These are phyloP conservation scores for Myotis davidii DNA, from an alignment of 2,113 vertebrate genomes.

Conservation along the genomic window DNA sequence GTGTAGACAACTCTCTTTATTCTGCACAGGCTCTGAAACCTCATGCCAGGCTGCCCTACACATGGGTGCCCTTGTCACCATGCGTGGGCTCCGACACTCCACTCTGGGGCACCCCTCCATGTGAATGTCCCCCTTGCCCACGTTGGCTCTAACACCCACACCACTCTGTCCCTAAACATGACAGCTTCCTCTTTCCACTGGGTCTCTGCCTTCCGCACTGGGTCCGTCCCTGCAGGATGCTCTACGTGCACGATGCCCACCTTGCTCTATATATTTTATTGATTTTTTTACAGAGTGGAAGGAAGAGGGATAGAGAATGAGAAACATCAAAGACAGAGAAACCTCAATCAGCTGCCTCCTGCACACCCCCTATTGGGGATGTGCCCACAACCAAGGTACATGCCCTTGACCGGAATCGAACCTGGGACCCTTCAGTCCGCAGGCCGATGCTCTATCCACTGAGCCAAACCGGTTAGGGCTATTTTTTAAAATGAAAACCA, in stretches of 20 bases:
- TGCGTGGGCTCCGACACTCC: not conserved
- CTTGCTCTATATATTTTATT: too few species aligned
- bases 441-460: too few species aligned
- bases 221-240: not conserved
- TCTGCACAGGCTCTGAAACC: not conserved
- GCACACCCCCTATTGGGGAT: too few species aligned
- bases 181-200: not conserved
- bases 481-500: not conserved
- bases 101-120: not conserved
- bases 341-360: too few species aligned
- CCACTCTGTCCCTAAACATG: not conserved
- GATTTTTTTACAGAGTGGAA: too few species aligned
- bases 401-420: too few species aligned
- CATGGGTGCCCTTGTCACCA: not conserved
- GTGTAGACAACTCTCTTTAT: not conserved
- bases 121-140: not conserved
- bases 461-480: too few species aligned
- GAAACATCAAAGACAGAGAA: too few species aligned
- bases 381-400: too few species aligned
- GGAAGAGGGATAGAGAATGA: too few species aligned
- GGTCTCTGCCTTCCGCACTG: not conserved
- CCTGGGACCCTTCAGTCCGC: too few species aligned
- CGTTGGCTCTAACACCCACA: not conserved
- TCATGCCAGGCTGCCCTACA: not conserved
- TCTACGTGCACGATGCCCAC: accelerated